Evolutionary conservation across 1,140 invertebrate species (phyloP).

Genomic region (Brachionus angularis): DNA sequence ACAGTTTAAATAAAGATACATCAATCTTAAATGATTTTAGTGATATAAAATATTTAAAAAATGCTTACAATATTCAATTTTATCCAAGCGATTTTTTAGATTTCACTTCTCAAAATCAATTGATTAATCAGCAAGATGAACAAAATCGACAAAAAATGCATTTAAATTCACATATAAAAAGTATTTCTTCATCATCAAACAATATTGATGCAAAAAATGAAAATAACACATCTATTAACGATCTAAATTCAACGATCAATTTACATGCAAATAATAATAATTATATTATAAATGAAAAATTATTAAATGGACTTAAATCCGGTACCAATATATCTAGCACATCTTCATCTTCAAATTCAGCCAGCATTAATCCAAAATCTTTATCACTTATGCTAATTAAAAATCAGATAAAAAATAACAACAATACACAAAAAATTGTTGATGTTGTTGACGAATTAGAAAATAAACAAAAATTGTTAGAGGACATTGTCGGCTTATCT

Average conservation of each 20-base stretch:
- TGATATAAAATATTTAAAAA: constrained; percentile 31
- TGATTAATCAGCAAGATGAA: not conserved
- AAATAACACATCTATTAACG: too few species aligned
- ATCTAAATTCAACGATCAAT: too few species aligned
- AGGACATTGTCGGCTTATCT: constrained; percentile 30
- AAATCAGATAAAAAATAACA: not conserved
- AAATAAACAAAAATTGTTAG: not conserved
- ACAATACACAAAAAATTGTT: not conserved
- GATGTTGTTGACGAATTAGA: too few species aligned
- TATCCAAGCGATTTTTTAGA: constrained; percentile 40
- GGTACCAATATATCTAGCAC: not conserved
- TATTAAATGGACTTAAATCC: too few species aligned
- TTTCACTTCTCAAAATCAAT: not conserved
- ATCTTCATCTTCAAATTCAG: not conserved
- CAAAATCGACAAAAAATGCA: not conserved
- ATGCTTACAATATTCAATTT: constrained; percentile 35
- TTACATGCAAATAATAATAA: too few species aligned
- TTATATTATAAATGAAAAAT: not conserved
- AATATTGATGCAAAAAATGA: too few species aligned
- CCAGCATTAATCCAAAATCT: not conserved
- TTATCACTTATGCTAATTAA: not conserved
- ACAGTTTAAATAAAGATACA: not conserved
- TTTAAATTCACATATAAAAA: too few species aligned
- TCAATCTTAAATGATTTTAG: not conserved
- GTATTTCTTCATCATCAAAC: too few species aligned